phyloP scores from a whole-genome alignment of 2,113 vertebrate species.

The Saccopteryx bilineata region DNA sequence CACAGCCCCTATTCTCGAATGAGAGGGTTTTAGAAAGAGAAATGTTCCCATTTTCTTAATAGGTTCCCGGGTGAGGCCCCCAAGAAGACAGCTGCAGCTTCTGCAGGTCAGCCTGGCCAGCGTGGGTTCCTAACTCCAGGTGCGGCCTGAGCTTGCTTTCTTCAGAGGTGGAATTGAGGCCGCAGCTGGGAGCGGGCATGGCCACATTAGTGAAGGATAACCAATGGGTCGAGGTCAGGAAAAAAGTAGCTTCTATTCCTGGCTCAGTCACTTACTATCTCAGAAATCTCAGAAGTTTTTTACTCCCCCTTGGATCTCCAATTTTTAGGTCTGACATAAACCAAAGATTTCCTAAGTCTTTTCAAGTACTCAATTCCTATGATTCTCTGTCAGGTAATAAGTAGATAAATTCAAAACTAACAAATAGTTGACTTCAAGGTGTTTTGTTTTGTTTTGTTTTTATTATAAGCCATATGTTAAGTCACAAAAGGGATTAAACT shows the following conservation, averaged over 20 bases:
- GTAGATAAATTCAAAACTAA: conserved; percentile 39
- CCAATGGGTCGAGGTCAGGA: neutral
- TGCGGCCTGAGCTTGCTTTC: neutral
- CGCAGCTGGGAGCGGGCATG: rapidly evolving
- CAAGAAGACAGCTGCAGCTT: neutral
- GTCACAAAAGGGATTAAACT: conserved; percentile 20
- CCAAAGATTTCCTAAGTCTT: neutral
- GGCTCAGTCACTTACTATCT: neutral
- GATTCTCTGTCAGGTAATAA: conserved; percentile 37
- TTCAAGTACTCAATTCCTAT: neutral
- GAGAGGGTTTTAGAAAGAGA: neutral
- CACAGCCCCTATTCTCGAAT: neutral
- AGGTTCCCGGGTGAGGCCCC: neutral
- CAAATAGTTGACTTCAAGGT: conserved; percentile 12
- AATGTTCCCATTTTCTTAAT: neutral
- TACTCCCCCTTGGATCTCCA: neutral
- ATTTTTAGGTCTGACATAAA: neutral
- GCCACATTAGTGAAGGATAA: neutral
- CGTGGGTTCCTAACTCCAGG: neutral
- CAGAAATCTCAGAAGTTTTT: neutral
- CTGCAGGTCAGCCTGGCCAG: neutral
- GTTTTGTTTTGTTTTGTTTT: neutral
- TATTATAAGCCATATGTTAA: neutral
- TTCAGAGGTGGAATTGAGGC: neutral
- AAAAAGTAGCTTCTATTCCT: neutral